These are phyloP conservation scores for Otis tarda DNA, from an alignment of 2,113 vertebrate genomes.

Conservation along the genomic window DNA sequence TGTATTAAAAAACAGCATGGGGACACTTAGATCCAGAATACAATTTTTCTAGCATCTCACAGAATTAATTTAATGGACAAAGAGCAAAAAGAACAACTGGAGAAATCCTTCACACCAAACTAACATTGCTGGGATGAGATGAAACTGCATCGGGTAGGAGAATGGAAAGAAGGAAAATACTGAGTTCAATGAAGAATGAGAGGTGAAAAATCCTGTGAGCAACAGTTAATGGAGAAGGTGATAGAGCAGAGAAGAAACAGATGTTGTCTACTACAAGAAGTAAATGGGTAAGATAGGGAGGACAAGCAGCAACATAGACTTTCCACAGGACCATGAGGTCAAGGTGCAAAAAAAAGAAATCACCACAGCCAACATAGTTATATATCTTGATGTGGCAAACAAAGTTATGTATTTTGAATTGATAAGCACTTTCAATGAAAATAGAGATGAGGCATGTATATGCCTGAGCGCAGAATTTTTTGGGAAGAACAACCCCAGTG, in stretches of 20 bases:
- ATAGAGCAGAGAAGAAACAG: not conserved
- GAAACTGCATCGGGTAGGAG: not conserved
- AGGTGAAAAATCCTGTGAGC: not conserved
- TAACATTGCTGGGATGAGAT: not conserved
- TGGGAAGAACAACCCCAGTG: not conserved
- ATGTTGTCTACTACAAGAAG: not conserved
- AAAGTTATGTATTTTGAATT: not conserved
- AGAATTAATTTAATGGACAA: not conserved
- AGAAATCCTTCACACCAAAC: not conserved
- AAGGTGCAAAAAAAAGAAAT: not conserved
- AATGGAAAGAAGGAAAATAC: not conserved
- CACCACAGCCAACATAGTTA: not conserved
- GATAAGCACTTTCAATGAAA: not conserved
- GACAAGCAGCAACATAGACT: not conserved
- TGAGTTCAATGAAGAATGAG: not conserved
- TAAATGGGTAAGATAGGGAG: not conserved
- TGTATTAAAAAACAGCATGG: not conserved
- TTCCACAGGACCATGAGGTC: not conserved
- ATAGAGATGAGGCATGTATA: not conserved
- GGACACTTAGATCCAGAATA: not conserved
- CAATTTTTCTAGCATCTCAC: not conserved
- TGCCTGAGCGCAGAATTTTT: not conserved
- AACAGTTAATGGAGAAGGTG: not conserved
- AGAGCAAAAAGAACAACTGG: not conserved
- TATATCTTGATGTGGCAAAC: not conserved